Evolutionary conservation across 2,888 invertebrate genomes (phyloP), one percentile per base, ranked within the genome.

Genomic region (Ecdyonurus torrentis): DNA sequence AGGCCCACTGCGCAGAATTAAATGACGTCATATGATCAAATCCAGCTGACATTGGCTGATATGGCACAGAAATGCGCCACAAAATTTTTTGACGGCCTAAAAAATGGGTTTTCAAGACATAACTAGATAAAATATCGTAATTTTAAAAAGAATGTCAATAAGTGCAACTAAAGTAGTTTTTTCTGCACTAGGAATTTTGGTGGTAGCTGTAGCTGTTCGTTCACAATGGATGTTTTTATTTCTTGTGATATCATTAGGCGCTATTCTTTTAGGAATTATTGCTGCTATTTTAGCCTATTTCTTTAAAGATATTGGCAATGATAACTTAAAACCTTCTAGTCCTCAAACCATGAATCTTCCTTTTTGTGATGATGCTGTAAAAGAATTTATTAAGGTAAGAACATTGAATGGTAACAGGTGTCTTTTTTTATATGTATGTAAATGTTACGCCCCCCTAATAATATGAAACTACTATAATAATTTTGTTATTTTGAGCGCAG

Each of bases 251-350:
- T 53, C 63, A 15, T 19, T 64, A 50, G 64, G 62, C 7, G 53
- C 64, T 50, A 60, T 63, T 10, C 60, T 55, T n/a, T 50, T 64
- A 15, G 64, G 64, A n/a, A 23, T 64, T 7, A 53, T 60, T n/a
- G 58, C 61, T 24, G 63, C 63, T 1, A 25, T 64, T 52, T 55
- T 52, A 19, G 63, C 63, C 23, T 60, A 63, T 60, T 63, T 64
- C 24, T 63, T 64, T 23, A n/a, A 63, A 20, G 62, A 62, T 15
- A 60, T 61, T 24, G 63, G 37, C 5, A 37, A 5, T 10, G 15
- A 37, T 37, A 10, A 10, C 7, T 37, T 15, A 10, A 10, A 5
- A 10, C 15, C 37, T 37, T 37, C 37, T 37, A 37, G 37, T 37
- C 37, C 37, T 37, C 15, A n/a, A n/a, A n/a, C 37, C 15, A 37